These are phyloP conservation scores for Macroramphosus scolopax DNA, from an alignment of 2,797 vertebrate species.

Conservation along the genomic window DNA sequence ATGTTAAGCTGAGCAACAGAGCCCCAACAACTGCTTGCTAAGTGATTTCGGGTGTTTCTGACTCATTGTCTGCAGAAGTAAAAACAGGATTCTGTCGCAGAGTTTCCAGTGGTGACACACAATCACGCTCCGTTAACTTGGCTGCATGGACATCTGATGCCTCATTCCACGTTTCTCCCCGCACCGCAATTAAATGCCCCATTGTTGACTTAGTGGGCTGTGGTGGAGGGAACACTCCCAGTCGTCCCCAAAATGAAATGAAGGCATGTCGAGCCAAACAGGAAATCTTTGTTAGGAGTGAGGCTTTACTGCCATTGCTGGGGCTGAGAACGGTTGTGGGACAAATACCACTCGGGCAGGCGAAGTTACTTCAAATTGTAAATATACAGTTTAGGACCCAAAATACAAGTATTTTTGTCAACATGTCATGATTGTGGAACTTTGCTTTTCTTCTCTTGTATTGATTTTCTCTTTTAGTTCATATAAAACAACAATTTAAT, in stretches of 20 bases:
- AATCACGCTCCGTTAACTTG: constrained; percentile 47
- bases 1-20: constrained; percentile 11
- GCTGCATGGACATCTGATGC: constrained; percentile 36
- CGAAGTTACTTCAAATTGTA: constrained; percentile 21
- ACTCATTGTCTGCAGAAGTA: constrained; percentile 60
- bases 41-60: constrained; percentile 53
- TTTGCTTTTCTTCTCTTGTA: neutral
- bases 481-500: neutral
- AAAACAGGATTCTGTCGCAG: constrained; percentile 50
- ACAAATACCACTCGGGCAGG: constrained; percentile 47
- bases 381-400: constrained; percentile 5
- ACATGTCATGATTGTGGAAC: neutral
- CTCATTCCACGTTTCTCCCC: constrained; percentile 45
- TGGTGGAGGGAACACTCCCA: constrained; percentile 52
- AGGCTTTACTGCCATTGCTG: constrained; percentile 34
- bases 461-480: neutral
- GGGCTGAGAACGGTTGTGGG: constrained; percentile 43
- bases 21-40: constrained; percentile 12
- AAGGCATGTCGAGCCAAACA: constrained; percentile 55
- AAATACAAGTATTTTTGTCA: constrained; percentile 16
- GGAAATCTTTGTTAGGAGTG: constrained; percentile 49
- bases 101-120: constrained; percentile 72
- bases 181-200: constrained; percentile 41
- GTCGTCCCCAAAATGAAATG: constrained; percentile 41
- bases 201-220: constrained; percentile 63